Evolutionary conservation across 2,888 invertebrate species (phyloP), one percentile per base, ranked within the genome.

Genomic region (Xanthia togata): DNA sequence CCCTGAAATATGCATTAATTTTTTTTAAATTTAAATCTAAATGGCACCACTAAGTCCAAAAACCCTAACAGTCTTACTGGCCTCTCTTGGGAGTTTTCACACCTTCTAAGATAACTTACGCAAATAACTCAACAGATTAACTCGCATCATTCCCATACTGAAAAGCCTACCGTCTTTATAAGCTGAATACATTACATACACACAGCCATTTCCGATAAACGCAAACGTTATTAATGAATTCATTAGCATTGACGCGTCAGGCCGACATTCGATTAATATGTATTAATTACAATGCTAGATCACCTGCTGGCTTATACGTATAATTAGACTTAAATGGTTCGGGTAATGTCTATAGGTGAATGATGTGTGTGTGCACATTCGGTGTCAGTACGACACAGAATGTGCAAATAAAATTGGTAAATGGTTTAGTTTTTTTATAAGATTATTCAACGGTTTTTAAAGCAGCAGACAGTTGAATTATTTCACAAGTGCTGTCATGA

Each of bases 171-270:
- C 31, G 20, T 47, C 47, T 77, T 38, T 1, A 11, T 4, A 50
- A 41, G 1, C 38, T 47, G 0, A 20, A n/a, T 23, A 55, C 2
- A 2, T 2, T 14, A 55, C 38, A 41, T 78, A 74, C 26, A 73
- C 55, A 38, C 53, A 75, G 60, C 63, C 64, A 78, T 82, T 86
- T 86, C 84, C 77, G 76, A 76, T 83, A 81, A 86, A 85, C 78
- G 79, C 71, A 87, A 85, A 82, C 88, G 88, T 91, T 91, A 90
- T 88, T 92, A 92, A 92, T 92, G 91, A 91, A 90, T 90, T 90
- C 91, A 92, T 92, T 92, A 92, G 90, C 91, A 90, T 89, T 89
- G 90, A 89, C 87, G 87, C 85, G 82, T 82, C 84, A 73, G 81
- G 73, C 82, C 83, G 86, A 82, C 89, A 85, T 83, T 83, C 83